phyloP scores from a whole-genome alignment of 2,888 invertebrate genomes.

The Ashinkailepas kermadecensis region DNA sequence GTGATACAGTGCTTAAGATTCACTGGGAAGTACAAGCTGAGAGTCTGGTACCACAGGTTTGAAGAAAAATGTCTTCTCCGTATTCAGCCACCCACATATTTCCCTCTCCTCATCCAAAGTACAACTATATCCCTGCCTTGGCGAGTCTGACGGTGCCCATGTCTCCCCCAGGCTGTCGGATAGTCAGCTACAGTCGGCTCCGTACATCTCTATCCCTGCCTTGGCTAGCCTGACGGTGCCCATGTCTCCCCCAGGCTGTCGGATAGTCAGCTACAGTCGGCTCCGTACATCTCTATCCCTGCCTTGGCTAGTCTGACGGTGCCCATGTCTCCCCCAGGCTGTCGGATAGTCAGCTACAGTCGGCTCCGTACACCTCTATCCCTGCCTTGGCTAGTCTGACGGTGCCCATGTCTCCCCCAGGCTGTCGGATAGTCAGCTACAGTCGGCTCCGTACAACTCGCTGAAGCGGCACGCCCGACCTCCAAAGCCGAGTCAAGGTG shows the following conservation, averaged over 20 bases:
- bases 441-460: not conserved
- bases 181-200: not conserved
- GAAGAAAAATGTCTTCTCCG: not conserved
- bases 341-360: not conserved
- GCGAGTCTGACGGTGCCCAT: too few species aligned
- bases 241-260: not conserved
- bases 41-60: not conserved
- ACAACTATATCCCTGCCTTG: not conserved
- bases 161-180: not conserved
- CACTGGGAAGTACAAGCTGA: not conserved
- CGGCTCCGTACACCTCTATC: not conserved
- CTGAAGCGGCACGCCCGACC: constrained; percentile 4
- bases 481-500: not conserved
- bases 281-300: not conserved
- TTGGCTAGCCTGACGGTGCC: too few species aligned
- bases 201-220: not conserved
- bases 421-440: not conserved
- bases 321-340: not conserved
- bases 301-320: not conserved
- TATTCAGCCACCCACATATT: too few species aligned
- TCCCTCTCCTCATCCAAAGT: not conserved
- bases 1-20: too few species aligned
- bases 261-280: not conserved
- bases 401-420: not conserved
- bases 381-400: not conserved